A percentile compares a stretch with the other conserved stretches of the same genome.
phyloP scores from a whole-genome alignment of 2,797 vertebrate species.

The Notolabrus celidotus region DNA sequence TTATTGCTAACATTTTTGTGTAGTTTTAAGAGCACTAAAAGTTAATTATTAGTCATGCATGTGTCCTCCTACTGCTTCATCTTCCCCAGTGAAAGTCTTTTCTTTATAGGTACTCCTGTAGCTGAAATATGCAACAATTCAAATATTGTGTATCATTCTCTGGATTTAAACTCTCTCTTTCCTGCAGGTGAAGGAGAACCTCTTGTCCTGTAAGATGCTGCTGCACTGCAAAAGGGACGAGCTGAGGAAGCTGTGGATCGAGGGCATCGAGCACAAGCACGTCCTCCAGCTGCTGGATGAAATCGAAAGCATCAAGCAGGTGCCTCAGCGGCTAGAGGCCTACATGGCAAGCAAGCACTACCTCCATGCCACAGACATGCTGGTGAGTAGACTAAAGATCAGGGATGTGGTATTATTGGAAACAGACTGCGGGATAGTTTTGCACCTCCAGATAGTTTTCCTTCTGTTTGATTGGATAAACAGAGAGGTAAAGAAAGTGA shows the following conservation, averaged over 20 bases:
- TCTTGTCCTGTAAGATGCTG: conserved; percentile 98
- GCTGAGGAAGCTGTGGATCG: conserved; percentile 97
- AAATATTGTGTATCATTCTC: neutral
- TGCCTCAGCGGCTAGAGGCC: conserved; percentile 94
- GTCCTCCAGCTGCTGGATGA: conserved; percentile 97
- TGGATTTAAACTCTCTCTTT: neutral
- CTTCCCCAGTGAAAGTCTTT: neutral
- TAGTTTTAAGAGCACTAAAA: too few species aligned
- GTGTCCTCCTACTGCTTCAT: neutral
- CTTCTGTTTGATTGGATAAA: neutral
- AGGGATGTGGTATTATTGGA: too few species aligned
- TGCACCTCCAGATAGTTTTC: neutral
- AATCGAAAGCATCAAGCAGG: conserved; percentile 98
- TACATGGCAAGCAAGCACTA: conserved; percentile 98
- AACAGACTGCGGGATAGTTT: neutral
- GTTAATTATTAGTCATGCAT: too few species aligned
- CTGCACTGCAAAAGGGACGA: conserved; percentile 98
- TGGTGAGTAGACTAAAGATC: conserved; percentile 85
- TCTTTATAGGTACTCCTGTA: neutral
- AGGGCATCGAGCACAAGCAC: conserved; percentile 98
- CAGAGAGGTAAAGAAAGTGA: neutral
- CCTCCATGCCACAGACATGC: conserved; percentile 96
- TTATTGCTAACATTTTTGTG: too few species aligned
- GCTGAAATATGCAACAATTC: neutral
- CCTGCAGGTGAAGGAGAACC: conserved; percentile 95